phyloP scores from a whole-genome alignment of 2,113 vertebrate species.

The Elgaria multicarinata region DNA sequence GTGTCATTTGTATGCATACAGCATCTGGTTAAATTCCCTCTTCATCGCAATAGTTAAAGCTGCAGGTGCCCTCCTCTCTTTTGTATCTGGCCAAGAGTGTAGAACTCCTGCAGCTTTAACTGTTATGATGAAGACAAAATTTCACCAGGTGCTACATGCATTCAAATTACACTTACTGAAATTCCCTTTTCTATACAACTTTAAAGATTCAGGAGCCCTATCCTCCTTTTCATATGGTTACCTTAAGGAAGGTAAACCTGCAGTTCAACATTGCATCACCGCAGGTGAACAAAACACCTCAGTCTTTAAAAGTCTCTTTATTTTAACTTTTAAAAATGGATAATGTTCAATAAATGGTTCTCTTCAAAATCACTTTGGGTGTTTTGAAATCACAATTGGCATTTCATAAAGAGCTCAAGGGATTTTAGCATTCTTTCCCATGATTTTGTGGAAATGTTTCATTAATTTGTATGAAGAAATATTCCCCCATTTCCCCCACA shows the following conservation, averaged over 20 bases:
- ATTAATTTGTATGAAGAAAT: constrained; percentile 68
- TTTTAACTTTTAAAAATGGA: not conserved
- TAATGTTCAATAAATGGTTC: not conserved
- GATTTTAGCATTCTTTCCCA: constrained; percentile 29
- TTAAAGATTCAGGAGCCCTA: too few relatives aligned
- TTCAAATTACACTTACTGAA: too few relatives aligned
- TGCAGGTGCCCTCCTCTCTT: too few relatives aligned
- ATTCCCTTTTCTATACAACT: too few relatives aligned
- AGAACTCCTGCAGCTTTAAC: too few relatives aligned
- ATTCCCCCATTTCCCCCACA: not conserved
- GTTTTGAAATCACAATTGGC: not conserved
- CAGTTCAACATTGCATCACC: not conserved
- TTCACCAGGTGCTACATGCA: too few relatives aligned
- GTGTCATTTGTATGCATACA: too few relatives aligned
- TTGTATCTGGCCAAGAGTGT: too few relatives aligned
- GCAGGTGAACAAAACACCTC: not conserved
- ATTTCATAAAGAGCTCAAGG: constrained; percentile 23
- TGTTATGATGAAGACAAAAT: too few relatives aligned
- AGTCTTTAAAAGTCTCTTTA: not conserved
- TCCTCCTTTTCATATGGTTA: too few relatives aligned
- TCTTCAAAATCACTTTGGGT: constrained; percentile 7
- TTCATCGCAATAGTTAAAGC: too few relatives aligned
- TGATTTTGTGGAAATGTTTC: constrained; percentile 69
- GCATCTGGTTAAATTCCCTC: too few relatives aligned
- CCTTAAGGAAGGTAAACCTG: not conserved